Evolutionary conservation across 1,140 invertebrate species (phyloP).

Genomic region (Sipha flava): DNA sequence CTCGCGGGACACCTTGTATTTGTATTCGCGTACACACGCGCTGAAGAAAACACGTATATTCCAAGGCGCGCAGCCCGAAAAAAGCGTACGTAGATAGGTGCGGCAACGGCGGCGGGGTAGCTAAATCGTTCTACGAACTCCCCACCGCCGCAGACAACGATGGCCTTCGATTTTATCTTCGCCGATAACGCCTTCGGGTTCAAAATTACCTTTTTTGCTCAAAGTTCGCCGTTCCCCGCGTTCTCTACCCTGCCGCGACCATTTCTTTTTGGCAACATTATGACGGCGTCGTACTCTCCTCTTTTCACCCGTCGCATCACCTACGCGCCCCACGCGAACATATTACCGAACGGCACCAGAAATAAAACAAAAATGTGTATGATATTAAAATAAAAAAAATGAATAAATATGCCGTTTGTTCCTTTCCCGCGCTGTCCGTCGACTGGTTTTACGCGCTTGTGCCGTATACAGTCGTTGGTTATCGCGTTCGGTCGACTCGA

Average conservation of each 20-base stretch:
- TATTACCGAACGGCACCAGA: too few species aligned
- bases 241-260: neutral
- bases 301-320: too few species aligned
- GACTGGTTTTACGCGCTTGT: too few species aligned
- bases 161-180: constrained; percentile 24
- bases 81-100: neutral
- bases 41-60: neutral
- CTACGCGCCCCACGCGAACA: too few species aligned
- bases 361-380: too few species aligned
- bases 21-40: neutral
- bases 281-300: neutral
- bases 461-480: too few species aligned
- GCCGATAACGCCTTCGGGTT: constrained; percentile 16
- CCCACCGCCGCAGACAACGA: neutral
- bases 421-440: too few species aligned
- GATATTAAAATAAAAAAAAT: too few species aligned
- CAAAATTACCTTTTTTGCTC: constrained; percentile 22
- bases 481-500: too few species aligned
- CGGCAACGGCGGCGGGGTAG: neutral
- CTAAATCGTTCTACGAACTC: constrained; percentile 5
- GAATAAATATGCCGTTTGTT: too few species aligned
- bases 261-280: neutral
- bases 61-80: neutral
- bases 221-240: neutral
- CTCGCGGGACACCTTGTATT: too few species aligned